phyloP scores from a whole-genome alignment of 2,888 invertebrate genomes.

The Thelaira solivaga region DNA sequence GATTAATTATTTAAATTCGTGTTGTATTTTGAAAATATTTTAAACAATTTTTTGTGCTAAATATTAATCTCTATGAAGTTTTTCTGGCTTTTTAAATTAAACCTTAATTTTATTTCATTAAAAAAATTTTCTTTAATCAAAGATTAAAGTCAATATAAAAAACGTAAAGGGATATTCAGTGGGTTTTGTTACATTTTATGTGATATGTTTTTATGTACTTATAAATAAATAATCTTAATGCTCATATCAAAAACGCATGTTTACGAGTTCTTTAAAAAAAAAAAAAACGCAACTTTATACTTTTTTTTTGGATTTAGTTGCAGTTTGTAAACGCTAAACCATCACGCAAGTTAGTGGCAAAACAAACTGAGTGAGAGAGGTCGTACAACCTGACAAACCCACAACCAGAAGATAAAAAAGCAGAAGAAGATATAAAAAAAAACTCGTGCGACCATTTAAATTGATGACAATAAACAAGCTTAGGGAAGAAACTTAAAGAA shows the following conservation, averaged over 20 bases:
- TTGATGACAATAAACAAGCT: constrained; percentile 20
- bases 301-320: background rate
- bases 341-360: constrained; percentile 62
- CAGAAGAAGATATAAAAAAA: too few relatives aligned
- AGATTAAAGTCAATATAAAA: background rate
- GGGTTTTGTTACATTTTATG: constrained; percentile 4
- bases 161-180: constrained; percentile 27
- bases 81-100: background rate
- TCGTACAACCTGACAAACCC: constrained; percentile 42
- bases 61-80: constrained; percentile 5
- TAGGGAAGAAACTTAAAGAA: background rate
- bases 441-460: constrained; percentile 48
- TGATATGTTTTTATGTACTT: constrained; percentile 33
- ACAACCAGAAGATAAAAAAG: constrained; percentile 38
- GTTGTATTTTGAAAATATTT: constrained; percentile 7
- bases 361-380: constrained; percentile 30
- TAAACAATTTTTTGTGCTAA: background rate
- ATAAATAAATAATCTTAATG: constrained; percentile 68
- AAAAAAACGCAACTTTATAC: constrained; percentile 41
- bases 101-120: constrained; percentile 40
- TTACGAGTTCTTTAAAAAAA: constrained; percentile 50
- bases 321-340: constrained; percentile 60
- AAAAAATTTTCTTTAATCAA: too few relatives aligned
- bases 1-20: constrained; percentile 14
- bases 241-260: constrained; percentile 70